A percentile compares a stretch with the other conserved stretches of the same genome.
Conservation (phyloP, 2,797 vertebrate species). For the Alauda arvensis region DNA sequence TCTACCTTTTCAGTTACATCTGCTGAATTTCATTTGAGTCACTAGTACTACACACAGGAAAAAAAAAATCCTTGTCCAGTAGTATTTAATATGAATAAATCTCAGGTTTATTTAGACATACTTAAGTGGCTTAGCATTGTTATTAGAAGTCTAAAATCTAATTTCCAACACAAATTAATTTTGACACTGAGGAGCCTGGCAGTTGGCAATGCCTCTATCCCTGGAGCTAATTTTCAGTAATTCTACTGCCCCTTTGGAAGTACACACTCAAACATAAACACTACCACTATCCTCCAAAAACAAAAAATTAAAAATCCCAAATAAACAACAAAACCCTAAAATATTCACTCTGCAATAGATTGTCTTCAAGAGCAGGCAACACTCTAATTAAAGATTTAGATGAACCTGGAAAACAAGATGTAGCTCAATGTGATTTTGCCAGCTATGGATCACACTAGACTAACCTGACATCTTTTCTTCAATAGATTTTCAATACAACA, state of each 20-base stretch:
- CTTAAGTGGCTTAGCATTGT: neutral
- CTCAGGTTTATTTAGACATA: conserved; percentile 12
- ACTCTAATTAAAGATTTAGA: neutral
- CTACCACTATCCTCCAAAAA: neutral
- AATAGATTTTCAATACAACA: conserved; percentile 29
- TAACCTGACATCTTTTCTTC: neutral
- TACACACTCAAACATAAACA: neutral
- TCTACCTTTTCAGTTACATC: neutral
- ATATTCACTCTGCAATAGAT: neutral
- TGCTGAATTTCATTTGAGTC: neutral
- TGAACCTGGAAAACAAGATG: neutral
- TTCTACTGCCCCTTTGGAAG: neutral
- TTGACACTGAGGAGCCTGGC: neutral
- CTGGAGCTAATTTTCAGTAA: neutral
- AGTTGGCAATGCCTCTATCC: neutral
- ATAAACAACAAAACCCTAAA: neutral
- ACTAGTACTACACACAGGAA: neutral
- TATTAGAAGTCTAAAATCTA: neutral
- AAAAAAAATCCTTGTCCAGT: neutral
- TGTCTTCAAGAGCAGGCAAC: neutral
- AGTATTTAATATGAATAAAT: neutral
- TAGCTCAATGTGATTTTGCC: neutral
- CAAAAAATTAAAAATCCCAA: neutral
- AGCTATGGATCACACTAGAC: neutral
- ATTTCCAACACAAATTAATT: conserved; percentile 12